Evolutionary conservation across 2,888 invertebrate species (phyloP), one percentile per base, ranked within the genome.

Genomic region (Drosophila kokeensis): DNA sequence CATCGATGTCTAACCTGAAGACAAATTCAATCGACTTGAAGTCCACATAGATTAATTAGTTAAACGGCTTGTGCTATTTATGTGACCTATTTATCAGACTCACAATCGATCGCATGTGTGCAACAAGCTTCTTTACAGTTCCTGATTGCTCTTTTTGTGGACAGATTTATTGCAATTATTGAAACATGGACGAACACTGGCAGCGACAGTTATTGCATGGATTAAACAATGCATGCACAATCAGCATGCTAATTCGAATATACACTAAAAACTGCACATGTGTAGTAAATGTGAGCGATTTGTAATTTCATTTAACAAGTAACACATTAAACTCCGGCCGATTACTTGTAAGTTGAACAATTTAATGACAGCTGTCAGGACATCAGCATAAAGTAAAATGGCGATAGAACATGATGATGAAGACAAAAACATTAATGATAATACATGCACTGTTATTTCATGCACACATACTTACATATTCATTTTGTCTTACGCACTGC

Each of bases 351-450:
- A 38, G n/a, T 38, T 18, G 24, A 38, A 3, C 27, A 21, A 24
- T 36, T 36, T 24, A 5, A 15, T n/a, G 29, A 6, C 50, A 50
- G 29, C 29, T 36, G 53, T 8, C 38, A 21, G 55, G 27, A 55
- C 24, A 36, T 4, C 18, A 50, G 29, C 2, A 18, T 5, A 1
- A 8, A 55, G 55, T 18, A 29, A 55, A 40, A 57, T 40, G 15
- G 10, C 7, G 11, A 50, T n/a, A n/a, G 11, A 57, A 42, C 21
- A 15, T 45, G 45, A 10, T 57, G 55, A 15, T 45, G 45, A 10
- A 40, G 55, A 15, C n/a, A 57, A 30, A 42, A 21, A 21, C 57
- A 40, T 57, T 55, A 57, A 15, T 30, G 40, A n/a, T n/a, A n/a
- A n/a, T n/a, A n/a, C 40, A 57, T 40, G n/a, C 5, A 30, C 40